Base-by-base conservation (phyloP, 2,888 invertebrate species). In the Drosophila ezoana region DNA sequence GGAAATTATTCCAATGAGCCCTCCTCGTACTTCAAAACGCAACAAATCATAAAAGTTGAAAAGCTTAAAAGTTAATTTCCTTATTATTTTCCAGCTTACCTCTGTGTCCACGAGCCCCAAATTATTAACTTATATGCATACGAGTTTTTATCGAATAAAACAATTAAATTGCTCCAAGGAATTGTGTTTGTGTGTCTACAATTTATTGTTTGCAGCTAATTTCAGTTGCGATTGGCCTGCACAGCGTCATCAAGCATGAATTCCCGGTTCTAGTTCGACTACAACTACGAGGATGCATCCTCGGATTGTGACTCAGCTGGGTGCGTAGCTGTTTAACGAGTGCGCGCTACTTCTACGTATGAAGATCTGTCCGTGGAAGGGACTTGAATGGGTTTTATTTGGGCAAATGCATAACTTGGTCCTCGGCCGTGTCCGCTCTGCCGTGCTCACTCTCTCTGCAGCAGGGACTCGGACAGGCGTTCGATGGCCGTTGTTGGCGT, bases 381-480 rank as follows among this genome's bases (percentile, higher is more conserved):
- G 23, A 4, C 14, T 23, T 14, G 33, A 23, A 40, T 37, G 9
- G 28, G n/a, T 28, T 16, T 28, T 10, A 1, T 14, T 40, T 2
- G 45, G 72, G 72, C 78, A 82, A 82, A 82, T 82, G 82, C 82
- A 87, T 72, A 56, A 62, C 51, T 63, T 58, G 62, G 53, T 47
- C 41, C 59, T 40, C 33, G 57, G 37, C 11, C 20, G 33, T 11
- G 28, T 18, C n/a, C 44, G 18, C 8, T 16, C 10, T 5, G 45
- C 11, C 6, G 10, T 10, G 37, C 23, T 69, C 51, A 85, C 44
- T 85, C 87, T 41, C 81, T 80, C 44, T 89, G 87, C 37, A 90
- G 69, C 58, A 90, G 63, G n/a, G 84, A 81, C 38, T 90, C 89
- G 57, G 89, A 85, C 13, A 89, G 75, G 4, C 89, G 83, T 44